phyloP scores from a whole-genome alignment of 2,113 vertebrate species.

The Tinamus guttatus region DNA sequence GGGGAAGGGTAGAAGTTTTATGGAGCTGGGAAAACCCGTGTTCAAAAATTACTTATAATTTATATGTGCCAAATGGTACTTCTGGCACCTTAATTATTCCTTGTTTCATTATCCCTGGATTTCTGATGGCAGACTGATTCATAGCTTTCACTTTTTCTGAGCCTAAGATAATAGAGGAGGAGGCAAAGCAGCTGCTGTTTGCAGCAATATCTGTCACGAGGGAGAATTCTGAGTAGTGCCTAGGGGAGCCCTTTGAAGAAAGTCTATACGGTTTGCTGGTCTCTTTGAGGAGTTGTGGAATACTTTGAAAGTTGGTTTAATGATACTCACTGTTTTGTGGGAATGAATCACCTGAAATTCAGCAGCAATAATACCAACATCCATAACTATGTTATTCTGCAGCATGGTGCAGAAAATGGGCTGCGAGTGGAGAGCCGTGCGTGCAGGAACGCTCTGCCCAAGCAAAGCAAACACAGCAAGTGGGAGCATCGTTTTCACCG shows the following conservation, averaged over 20 bases:
- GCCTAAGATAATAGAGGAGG: neutral
- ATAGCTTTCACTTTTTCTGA: neutral
- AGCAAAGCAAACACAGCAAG: neutral
- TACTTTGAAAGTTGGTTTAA: neutral
- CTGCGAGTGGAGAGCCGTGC: neutral
- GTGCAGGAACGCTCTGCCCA: neutral
- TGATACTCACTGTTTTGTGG: neutral
- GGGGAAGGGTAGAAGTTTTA: neutral
- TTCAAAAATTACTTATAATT: slow-evolving; percentile 28
- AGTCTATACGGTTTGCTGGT: neutral
- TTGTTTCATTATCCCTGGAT: slow-evolving; percentile 17
- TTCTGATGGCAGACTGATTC: neutral
- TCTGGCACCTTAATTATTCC: slow-evolving; percentile 14
- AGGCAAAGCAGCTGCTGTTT: slow-evolving; percentile 16
- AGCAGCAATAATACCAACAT: neutral
- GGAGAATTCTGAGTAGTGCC: neutral
- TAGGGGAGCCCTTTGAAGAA: neutral
- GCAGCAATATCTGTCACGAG: neutral
- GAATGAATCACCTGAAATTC: neutral
- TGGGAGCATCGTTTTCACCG: neutral
- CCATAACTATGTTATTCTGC: neutral
- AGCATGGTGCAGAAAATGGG: neutral
- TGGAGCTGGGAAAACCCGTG: neutral
- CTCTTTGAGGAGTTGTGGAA: neutral
- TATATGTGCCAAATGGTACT: slow-evolving; percentile 32